Percentiles rank a stretch among this genome's conserved stretches.
Conservation (phyloP, 2,113 vertebrate species). For the Aspidoscelis tigris region DNA sequence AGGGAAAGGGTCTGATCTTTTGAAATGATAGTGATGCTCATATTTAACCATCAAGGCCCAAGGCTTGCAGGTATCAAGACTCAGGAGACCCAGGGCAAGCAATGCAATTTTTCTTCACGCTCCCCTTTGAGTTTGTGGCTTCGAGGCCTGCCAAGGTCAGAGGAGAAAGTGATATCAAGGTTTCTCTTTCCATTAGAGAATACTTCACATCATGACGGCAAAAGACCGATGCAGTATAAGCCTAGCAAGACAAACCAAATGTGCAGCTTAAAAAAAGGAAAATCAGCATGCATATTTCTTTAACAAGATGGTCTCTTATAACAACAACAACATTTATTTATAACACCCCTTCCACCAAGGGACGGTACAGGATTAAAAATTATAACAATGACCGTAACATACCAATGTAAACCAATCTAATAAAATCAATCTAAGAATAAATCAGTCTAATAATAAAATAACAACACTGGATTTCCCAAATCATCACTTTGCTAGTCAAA, state of each 20-base stretch:
- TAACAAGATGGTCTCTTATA: slow-evolving; percentile 32
- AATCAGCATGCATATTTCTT: slow-evolving; percentile 50
- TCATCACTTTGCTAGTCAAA: too few relatives aligned
- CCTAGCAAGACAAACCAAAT: slow-evolving; percentile 35
- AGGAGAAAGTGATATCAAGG: slow-evolving; percentile 56
- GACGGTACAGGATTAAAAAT: too few relatives aligned
- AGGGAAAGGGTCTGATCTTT: slow-evolving; percentile 35
- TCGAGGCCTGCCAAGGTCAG: slow-evolving; percentile 69
- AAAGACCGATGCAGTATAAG: slow-evolving; percentile 45
- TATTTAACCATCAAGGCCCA: slow-evolving; percentile 69
- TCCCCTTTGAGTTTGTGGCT: slow-evolving; percentile 59
- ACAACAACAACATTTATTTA: too few relatives aligned
- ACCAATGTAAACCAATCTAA: too few relatives aligned
- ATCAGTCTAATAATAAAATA: too few relatives aligned
- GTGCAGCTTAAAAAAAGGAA: slow-evolving; percentile 41
- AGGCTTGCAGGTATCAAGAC: slow-evolving; percentile 70
- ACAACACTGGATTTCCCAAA: too few relatives aligned
- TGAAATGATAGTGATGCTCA: slow-evolving; percentile 32
- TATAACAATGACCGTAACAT: too few relatives aligned
- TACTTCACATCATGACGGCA: slow-evolving; percentile 42
- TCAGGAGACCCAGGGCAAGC: slow-evolving; percentile 67
- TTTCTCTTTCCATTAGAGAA: slow-evolving; percentile 60
- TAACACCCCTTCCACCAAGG: too few relatives aligned
- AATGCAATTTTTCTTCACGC: slow-evolving; percentile 65
- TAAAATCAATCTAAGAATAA: too few relatives aligned